Percentiles rank a stretch among this genome's conserved stretches.
Conservation (phyloP, 2,888 invertebrate species). For the Arenicola marina region DNA sequence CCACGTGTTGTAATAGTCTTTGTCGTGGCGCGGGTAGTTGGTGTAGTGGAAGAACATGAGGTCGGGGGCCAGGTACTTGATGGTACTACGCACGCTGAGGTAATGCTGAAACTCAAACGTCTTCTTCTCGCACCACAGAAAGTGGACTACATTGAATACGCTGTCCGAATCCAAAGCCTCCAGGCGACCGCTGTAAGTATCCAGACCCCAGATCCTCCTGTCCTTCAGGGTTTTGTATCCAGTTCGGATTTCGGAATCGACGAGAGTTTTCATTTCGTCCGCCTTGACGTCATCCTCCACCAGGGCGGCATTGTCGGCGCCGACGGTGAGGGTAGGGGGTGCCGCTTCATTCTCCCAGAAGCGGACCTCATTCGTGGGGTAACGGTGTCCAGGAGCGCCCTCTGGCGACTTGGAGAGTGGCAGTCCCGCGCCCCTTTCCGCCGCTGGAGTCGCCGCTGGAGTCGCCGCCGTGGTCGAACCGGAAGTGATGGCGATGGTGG, state of each 20-base stretch:
- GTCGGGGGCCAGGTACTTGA: constrained; percentile 38
- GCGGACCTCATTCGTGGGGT: too few relatives aligned
- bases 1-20: constrained; percentile 35
- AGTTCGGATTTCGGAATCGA: too few relatives aligned
- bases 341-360: too few relatives aligned
- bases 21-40: background rate
- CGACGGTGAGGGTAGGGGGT: too few relatives aligned
- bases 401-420: too few relatives aligned
- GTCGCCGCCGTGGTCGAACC: too few relatives aligned
- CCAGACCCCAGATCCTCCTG: background rate
- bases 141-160: constrained; percentile 33
- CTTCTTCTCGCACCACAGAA: constrained; percentile 42
- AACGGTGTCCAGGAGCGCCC: too few relatives aligned
- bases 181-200: background rate
- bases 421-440: too few relatives aligned
- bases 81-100: constrained; percentile 43
- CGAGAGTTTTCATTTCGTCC: background rate
- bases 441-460: too few relatives aligned
- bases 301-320: background rate
- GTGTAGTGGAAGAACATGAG: background rate
- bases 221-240: too few relatives aligned
- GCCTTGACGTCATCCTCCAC: background rate
- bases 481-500: too few relatives aligned
- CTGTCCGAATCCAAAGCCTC: background rate
- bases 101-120: constrained; percentile 43